A percentile compares a stretch with the other conserved stretches of the same genome.
Evolutionary conservation across 2,797 vertebrate species (phyloP).

Genomic region (Anas bernieri): DNA sequence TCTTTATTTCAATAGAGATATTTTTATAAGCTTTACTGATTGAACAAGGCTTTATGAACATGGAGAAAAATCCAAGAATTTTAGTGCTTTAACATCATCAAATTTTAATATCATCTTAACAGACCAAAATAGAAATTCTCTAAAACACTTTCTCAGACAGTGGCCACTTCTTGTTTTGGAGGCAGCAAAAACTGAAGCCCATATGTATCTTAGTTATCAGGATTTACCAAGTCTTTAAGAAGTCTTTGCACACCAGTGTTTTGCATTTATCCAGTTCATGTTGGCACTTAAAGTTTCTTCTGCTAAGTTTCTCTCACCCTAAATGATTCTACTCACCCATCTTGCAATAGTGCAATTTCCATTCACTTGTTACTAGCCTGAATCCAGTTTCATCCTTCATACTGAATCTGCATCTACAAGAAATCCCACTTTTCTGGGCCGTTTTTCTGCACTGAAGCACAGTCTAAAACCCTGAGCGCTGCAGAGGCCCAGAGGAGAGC

Average conservation of each 20-base stretch:
- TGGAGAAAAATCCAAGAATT: background rate
- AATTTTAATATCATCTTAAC: background rate
- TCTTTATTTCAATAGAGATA: background rate
- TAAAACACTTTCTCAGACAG: background rate
- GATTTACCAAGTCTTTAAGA: background rate
- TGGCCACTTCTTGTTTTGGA: background rate
- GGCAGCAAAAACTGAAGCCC: background rate
- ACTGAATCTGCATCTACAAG: background rate
- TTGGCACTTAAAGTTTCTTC: background rate
- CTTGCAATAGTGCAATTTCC: background rate
- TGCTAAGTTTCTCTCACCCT: background rate
- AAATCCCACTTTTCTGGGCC: background rate
- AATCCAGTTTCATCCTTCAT: no score
- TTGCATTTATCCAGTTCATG: background rate
- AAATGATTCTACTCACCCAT: background rate
- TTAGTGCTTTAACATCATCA: background rate
- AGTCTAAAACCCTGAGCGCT: fast-evolving
- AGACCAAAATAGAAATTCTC: background rate
- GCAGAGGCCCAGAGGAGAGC: background rate
- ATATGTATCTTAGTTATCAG: background rate
- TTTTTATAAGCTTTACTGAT: background rate
- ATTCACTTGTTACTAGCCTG: background rate
- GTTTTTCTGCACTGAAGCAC: background rate
- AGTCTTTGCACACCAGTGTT: background rate
- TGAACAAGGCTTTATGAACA: background rate